Conservation (phyloP, 2,797 vertebrate species). For the Hipposideros larvatus region DNA sequence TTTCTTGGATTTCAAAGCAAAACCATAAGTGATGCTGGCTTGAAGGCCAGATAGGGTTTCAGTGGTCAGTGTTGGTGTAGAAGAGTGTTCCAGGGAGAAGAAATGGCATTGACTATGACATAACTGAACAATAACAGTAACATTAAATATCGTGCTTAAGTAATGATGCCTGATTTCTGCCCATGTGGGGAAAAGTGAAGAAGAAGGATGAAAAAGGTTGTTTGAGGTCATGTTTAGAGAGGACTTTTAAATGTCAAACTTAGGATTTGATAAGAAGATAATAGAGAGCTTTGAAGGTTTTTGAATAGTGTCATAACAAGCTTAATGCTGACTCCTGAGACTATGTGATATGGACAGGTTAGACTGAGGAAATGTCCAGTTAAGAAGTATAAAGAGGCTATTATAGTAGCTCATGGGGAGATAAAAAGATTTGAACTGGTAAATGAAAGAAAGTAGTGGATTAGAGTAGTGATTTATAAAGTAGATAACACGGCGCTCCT, state of each 20-base stretch:
- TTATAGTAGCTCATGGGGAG: background rate
- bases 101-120: background rate
- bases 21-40: background rate
- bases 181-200: background rate
- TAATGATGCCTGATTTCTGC: background rate
- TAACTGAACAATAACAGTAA: background rate
- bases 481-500: background rate
- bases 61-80: background rate
- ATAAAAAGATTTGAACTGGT: slow-evolving; percentile 18
- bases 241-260: slow-evolving; percentile 24
- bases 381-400: slow-evolving; percentile 50
- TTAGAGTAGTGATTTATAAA: background rate
- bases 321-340: slow-evolving; percentile 52
- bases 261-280: slow-evolving; percentile 56
- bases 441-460: background rate
- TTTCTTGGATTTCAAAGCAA: slow-evolving; percentile 53
- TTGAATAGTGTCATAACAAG: slow-evolving; percentile 59
- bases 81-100: background rate
- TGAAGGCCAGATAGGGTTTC: background rate
- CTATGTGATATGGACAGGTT: slow-evolving; percentile 36
- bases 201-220: background rate
- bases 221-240: slow-evolving; percentile 23
- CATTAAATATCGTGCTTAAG: background rate
- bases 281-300: slow-evolving; percentile 47
- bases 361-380: slow-evolving; percentile 48